phyloP scores from a whole-genome alignment of 2,888 invertebrate species.

The Hirtodrosophila confusa region DNA sequence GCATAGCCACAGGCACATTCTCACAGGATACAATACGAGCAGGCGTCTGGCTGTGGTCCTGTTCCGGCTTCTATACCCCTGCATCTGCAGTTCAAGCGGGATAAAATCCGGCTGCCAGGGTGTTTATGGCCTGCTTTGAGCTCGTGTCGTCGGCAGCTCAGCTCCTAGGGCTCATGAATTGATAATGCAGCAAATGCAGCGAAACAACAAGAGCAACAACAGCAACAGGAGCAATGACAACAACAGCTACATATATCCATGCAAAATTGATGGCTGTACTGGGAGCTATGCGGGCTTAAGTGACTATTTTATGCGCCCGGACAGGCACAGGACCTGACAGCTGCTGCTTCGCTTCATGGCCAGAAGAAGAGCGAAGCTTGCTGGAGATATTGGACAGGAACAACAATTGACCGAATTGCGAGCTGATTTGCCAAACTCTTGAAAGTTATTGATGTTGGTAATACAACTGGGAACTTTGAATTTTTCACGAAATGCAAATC shows the following conservation, averaged over 20 bases:
- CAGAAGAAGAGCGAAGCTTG: conserved; percentile 2
- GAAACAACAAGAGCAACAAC: conserved; percentile 35
- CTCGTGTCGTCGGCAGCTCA: conserved; percentile 50
- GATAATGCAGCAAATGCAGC: conserved; percentile 71
- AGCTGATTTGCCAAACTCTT: neutral
- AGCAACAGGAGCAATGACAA: conserved; percentile 18
- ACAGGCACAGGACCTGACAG: conserved; percentile 18
- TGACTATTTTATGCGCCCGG: conserved; percentile 42
- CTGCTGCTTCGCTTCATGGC: conserved; percentile 2
- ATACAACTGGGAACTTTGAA: conserved; percentile 8
- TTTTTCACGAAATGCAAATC: conserved; percentile 17
- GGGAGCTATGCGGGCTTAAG: conserved; percentile 32
- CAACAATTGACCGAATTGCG: conserved; percentile 18
- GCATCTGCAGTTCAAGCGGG: conserved; percentile 40
- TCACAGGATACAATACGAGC: conserved; percentile 4
- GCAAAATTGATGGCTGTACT: conserved; percentile 65
- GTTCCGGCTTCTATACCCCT: neutral
- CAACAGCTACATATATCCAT: conserved; percentile 46
- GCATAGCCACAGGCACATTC: conserved; percentile 12
- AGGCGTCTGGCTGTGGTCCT: conserved; percentile 2
- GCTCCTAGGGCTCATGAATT: conserved; percentile 64
- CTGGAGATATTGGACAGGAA: neutral
- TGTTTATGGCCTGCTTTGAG: conserved; percentile 64
- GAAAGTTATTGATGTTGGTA: conserved; percentile 1
- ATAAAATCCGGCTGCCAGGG: conserved; percentile 54